Base-by-base conservation (phyloP, 1,140 invertebrate genomes). In the Babylonia areolata region DNA sequence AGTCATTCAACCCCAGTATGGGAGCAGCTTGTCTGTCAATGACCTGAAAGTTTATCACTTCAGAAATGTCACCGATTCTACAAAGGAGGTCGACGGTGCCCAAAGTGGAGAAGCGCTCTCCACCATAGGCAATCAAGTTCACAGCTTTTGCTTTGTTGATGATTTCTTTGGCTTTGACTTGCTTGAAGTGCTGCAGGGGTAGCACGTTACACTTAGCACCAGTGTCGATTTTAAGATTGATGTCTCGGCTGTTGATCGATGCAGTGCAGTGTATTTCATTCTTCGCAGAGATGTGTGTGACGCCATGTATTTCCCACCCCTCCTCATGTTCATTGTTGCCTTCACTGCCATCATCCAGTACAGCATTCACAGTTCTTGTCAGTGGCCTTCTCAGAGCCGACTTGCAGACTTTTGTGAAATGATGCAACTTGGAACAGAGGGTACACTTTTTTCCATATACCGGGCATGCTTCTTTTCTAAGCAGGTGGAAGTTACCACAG, bases 131-230 rank as follows among this genome's bases (percentile, higher is more conserved):
- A 39, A 35, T 39, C 78, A n/a, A 39, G 78, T 80, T 80, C 20
- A 28, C 28, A 15, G 39, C 40, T 80, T 40, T n/a, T 37, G 39
- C 33, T 39, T 84, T 40, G 3, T 86, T 77, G 71, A 89, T 35
- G 77, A 90, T 86, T 80, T 90, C 82, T 87, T 94, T 88, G 0
- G 88, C 51, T 58, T 39, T 42, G n/a, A 39, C 20, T 39, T 81
- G n/a, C n/a, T 89, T 46, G n/a, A 83, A 71, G 0, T 85, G 17
- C 20, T 54, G 20, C 17, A 64, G 23, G 23, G 58, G 58, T 64
- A 64, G 58, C 17, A 64, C 58, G 58, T 64, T 64, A 23, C 58
- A 64, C n/a, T 64, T 64, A 11, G 58, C 58, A 9, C 58, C 58
- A 11, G 58, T 64, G 23, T 64, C 58, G 17, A 64, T 31, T 64